phyloP scores from a whole-genome alignment of 2,113 vertebrate species.

The Bombycilla garrulus region DNA sequence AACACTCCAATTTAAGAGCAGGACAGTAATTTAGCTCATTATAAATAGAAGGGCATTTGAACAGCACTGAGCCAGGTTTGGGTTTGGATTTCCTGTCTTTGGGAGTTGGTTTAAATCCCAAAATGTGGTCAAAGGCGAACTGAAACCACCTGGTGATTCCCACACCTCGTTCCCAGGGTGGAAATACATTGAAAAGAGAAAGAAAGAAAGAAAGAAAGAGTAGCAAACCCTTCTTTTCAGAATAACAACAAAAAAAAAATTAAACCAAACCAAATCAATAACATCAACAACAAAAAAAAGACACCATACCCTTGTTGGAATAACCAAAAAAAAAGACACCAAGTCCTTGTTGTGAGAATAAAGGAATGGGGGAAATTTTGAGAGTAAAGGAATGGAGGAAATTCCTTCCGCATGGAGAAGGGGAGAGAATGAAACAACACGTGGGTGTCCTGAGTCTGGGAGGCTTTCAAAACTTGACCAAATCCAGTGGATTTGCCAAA shows the following conservation, averaged over 20 bases:
- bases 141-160: not conserved
- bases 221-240: no score
- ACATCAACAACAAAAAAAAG: no score
- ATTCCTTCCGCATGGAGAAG: not conserved
- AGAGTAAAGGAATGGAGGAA: not conserved
- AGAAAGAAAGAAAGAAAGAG: no score
- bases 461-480: not conserved
- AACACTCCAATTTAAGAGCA: not conserved
- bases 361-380: not conserved
- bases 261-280: not conserved
- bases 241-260: not conserved
- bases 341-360: not conserved
- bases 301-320: not conserved
- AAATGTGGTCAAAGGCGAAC: not conserved
- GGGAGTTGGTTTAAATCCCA: not conserved
- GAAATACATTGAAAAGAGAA: not conserved
- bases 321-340: not conserved
- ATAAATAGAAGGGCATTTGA: constrained; percentile 19
- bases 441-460: not conserved
- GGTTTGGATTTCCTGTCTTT: constrained; percentile 47
- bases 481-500: not conserved
- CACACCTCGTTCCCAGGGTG: accelerated
- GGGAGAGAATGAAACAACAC: not conserved
- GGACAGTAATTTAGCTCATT: not conserved
- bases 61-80: not conserved